These are phyloP conservation scores for Astatotilapia flaviijosephi DNA, from an alignment of 2,113 vertebrate genomes.

Conservation along the genomic window DNA sequence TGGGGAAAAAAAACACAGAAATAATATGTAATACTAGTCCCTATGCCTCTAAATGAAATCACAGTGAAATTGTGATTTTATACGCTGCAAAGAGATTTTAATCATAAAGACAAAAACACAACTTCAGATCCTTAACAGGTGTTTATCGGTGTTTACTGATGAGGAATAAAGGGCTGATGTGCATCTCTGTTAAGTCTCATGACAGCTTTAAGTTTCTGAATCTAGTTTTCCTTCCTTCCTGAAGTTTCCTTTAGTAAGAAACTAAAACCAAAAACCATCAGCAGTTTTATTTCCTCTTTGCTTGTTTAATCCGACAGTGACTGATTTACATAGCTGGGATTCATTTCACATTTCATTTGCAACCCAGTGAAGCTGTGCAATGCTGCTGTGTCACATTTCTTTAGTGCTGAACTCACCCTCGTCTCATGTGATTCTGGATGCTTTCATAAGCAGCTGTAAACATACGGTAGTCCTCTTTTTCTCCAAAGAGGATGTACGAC, in stretches of 20 bases:
- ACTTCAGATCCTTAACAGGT: not conserved
- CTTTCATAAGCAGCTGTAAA: slow-evolving; percentile 87
- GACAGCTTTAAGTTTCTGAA: not conserved
- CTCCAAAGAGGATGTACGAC: slow-evolving; percentile 96
- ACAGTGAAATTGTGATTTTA: not conserved
- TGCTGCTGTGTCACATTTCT: not conserved
- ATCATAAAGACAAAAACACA: not conserved
- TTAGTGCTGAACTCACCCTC: slow-evolving; percentile 79
- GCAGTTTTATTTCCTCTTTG: not conserved
- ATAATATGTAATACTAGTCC: not conserved
- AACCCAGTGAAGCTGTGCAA: not conserved
- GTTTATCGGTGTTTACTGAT: not conserved
- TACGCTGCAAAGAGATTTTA: not conserved
- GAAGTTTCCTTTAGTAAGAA: not conserved
- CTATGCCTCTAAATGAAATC: not conserved
- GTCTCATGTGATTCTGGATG: slow-evolving; percentile 90
- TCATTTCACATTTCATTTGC: not conserved
- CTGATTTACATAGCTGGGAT: not conserved
- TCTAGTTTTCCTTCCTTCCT: not conserved
- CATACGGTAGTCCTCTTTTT: slow-evolving; percentile 92
- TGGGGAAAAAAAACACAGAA: slow-evolving; percentile 27
- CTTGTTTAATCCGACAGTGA: not conserved
- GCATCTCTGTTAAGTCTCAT: not conserved
- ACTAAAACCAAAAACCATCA: not conserved
- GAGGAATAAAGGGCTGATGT: not conserved